These are phyloP conservation scores for Hipposideros armiger DNA, from an alignment of 2,113 vertebrate genomes.

Conservation along the genomic window DNA sequence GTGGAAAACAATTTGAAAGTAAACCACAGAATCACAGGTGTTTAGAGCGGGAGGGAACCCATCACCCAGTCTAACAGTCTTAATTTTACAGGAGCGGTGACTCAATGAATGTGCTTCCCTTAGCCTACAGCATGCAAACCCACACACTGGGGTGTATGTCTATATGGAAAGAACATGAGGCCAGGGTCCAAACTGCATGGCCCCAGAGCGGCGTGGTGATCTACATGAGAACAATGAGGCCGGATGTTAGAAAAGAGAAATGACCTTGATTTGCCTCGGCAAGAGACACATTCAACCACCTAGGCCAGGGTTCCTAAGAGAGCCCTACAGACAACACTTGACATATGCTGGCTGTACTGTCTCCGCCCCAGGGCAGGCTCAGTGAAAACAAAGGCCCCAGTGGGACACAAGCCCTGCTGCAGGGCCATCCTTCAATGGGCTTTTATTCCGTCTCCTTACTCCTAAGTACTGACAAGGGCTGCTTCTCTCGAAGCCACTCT, in stretches of 20 bases:
- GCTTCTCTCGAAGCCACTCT: background rate
- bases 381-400: accelerated
- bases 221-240: too few species aligned
- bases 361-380: background rate
- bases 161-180: accelerated
- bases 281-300: background rate
- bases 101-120: too few species aligned
- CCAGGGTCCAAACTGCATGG: background rate
- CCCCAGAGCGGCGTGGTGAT: too few species aligned
- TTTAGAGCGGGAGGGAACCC: background rate
- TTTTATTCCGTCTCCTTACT: background rate
- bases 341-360: background rate
- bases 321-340: background rate
- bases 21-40: background rate
- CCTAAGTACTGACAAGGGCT: background rate
- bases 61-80: background rate
- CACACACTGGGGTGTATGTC: accelerated
- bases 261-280: background rate
- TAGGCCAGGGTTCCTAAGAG: background rate
- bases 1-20: background rate
- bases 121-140: too few species aligned
- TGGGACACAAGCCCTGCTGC: too few species aligned
- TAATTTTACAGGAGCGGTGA: background rate
- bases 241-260: background rate
- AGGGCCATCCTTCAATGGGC: background rate